phyloP scores from a whole-genome alignment of 2,797 vertebrate genomes.

The Vultur gryphus region DNA sequence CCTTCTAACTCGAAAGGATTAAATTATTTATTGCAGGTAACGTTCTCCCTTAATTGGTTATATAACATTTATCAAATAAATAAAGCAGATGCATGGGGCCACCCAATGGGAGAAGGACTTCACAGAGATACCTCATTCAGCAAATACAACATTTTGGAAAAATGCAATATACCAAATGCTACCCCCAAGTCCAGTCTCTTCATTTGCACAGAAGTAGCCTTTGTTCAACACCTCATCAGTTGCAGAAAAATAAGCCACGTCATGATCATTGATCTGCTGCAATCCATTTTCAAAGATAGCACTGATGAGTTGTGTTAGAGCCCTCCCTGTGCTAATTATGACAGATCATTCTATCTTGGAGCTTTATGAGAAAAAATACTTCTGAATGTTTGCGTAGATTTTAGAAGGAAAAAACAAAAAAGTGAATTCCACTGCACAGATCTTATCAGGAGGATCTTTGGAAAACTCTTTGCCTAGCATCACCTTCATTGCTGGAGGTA shows the following conservation, averaged over 20 bases:
- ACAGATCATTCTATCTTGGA: neutral
- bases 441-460: neutral
- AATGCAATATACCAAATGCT: conserved; percentile 78
- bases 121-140: neutral
- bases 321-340: neutral
- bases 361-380: neutral
- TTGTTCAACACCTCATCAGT: neutral
- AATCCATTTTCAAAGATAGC: neutral
- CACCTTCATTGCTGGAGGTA: neutral
- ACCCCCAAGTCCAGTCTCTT: neutral
- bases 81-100: neutral
- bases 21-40: neutral
- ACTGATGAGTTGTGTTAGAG: neutral
- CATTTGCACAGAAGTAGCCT: neutral
- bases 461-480: neutral
- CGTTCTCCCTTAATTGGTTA: neutral
- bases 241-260: neutral
- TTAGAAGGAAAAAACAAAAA: neutral
- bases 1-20: neutral
- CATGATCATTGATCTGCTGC: neutral
- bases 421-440: neutral
- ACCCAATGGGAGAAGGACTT: neutral
- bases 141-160: conserved; percentile 78
- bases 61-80: neutral
- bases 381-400: neutral